A percentile compares a stretch with the other conserved stretches of the same genome.
Evolutionary conservation across 2,888 invertebrate genomes (phyloP).

Genomic region (Epinotia ramella): DNA sequence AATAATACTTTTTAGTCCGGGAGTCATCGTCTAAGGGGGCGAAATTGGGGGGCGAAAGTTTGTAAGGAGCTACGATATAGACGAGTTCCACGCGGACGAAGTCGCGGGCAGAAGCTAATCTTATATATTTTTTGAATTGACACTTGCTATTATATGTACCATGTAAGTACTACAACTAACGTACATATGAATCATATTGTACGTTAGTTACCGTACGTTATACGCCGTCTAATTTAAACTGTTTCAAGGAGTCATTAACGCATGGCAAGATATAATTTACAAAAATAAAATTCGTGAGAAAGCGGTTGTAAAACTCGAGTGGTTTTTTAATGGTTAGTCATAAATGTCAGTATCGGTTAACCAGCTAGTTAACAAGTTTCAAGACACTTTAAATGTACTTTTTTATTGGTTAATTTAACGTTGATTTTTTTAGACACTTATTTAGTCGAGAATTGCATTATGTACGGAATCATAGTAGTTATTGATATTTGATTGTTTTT

Average conservation of each 20-base stretch:
- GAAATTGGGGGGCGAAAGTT: no score
- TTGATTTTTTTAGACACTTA: not conserved
- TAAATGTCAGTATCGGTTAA: constrained; percentile 40
- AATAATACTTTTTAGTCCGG: no score
- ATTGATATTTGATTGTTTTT: no score
- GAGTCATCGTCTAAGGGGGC: no score
- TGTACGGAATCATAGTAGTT: not conserved
- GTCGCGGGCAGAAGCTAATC: no score
- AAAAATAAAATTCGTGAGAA: constrained; percentile 38
- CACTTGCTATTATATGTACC: no score
- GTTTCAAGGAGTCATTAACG: constrained; percentile 2
- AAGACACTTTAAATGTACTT: constrained; percentile 10
- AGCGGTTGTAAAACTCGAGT: constrained; percentile 33
- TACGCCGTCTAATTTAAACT: constrained; percentile 1
- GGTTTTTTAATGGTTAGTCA: constrained; percentile 40
- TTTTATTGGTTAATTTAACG: constrained; percentile 24
- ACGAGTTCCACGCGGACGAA: no score
- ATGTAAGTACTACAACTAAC: no score
- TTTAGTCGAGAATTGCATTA: not conserved
- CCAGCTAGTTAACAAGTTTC: constrained; percentile 39
- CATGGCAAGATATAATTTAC: constrained; percentile 16
- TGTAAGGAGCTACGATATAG: no score
- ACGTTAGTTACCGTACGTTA: not conserved
- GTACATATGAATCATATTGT: no score
- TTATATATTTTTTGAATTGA: no score